Evolutionary conservation across 2,113 vertebrate genomes (phyloP).

Genomic region (Anguilla rostrata): DNA sequence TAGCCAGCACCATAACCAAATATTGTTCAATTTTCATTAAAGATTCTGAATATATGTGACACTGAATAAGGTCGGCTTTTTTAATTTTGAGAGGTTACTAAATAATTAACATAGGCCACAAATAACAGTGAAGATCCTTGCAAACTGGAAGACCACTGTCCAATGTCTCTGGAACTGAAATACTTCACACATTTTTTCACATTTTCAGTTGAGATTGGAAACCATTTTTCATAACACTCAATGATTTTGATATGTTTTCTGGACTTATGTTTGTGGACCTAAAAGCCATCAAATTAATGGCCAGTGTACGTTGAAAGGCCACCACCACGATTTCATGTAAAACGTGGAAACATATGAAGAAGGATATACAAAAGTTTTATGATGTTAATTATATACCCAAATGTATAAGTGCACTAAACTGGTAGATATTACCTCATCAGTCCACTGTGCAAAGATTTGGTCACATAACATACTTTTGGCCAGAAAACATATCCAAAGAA

Average conservation of each 20-base stretch:
- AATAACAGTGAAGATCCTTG: background rate
- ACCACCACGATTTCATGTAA: background rate
- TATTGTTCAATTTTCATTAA: background rate
- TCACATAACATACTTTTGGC: background rate
- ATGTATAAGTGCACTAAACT: background rate
- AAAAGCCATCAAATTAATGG: background rate
- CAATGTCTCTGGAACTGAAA: background rate
- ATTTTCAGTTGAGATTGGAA: background rate
- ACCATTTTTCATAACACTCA: background rate
- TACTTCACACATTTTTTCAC: background rate
- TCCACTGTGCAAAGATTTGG: background rate
- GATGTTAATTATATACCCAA: background rate
- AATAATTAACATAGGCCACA: background rate
- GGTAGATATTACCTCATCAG: background rate
- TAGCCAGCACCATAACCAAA: background rate
- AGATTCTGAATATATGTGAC: background rate
- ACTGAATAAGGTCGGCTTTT: background rate
- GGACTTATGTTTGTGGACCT: background rate
- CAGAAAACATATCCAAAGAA: slow-evolving; percentile 59
- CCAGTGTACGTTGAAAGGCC: background rate
- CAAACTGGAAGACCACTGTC: background rate
- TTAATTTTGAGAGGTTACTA: background rate
- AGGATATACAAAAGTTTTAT: slow-evolving; percentile 4
- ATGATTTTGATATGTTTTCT: background rate
- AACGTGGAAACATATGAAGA: background rate